These are phyloP conservation scores for Nothocercus nigrocapillus DNA, from an alignment of 2,113 vertebrate species.

Conservation along the genomic window DNA sequence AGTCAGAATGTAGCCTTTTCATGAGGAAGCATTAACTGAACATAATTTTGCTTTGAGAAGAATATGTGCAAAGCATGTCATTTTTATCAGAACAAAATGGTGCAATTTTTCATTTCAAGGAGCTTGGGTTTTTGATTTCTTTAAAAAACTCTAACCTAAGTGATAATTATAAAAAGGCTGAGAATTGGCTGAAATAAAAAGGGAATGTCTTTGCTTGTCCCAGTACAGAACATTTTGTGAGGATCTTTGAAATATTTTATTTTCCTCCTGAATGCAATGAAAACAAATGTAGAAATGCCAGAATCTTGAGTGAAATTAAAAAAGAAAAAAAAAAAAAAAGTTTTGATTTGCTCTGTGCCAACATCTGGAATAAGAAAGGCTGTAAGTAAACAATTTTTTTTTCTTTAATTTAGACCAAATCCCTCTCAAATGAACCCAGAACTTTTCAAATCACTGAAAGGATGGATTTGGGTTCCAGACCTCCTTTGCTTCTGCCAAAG, in stretches of 20 bases:
- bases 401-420: not conserved
- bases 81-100: accelerated
- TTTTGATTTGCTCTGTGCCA: accelerated
- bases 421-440: not conserved
- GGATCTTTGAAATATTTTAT: not conserved
- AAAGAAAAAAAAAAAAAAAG: not conserved
- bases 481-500: not conserved
- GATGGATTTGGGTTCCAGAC: not conserved
- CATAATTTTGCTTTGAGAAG: not conserved
- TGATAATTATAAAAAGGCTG: not conserved
- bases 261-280: not conserved
- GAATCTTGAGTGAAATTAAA: not conserved
- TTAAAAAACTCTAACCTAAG: not conserved
- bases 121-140: not conserved
- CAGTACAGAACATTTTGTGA: accelerated
- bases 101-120: not conserved
- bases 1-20: not conserved
- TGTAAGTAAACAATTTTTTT: accelerated
- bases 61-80: not conserved
- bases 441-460: not conserved
- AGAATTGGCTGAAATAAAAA: not conserved
- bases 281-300: not conserved
- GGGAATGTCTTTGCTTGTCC: not conserved
- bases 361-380: not conserved
- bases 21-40: not conserved